Conservation (phyloP, 2,888 invertebrate genomes). For the Volucella inflata region DNA sequence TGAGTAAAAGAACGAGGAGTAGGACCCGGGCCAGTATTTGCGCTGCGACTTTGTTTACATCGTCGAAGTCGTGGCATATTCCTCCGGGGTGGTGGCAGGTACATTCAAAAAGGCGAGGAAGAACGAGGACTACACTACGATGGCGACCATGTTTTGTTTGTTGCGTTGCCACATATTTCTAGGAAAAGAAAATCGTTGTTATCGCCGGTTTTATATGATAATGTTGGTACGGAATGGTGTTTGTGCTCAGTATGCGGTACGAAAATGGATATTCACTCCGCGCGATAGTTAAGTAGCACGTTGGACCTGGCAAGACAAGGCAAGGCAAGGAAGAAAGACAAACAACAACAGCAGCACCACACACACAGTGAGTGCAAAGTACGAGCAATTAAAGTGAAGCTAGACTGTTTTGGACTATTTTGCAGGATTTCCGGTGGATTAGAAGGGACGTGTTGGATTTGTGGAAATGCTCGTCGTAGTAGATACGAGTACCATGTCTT, state of each 20-base stretch:
- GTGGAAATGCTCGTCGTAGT: conserved; percentile 56
- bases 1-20: conserved; percentile 52
- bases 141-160: conserved; percentile 60
- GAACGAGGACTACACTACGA: conserved; percentile 24
- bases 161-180: conserved; percentile 65
- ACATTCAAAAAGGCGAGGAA: conserved; percentile 15
- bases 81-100: conserved; percentile 2
- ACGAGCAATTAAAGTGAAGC: conserved; percentile 64
- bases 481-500: conserved; percentile 39
- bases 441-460: conserved; percentile 32
- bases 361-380: conserved; percentile 45
- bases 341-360: background rate
- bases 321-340: background rate
- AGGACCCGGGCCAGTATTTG: conserved; percentile 59
- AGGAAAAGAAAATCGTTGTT: conserved; percentile 66
- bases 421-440: conserved; percentile 72
- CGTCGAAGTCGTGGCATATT: conserved; percentile 29
- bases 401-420: conserved; percentile 67
- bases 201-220: conserved; percentile 50
- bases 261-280: conserved; percentile 54
- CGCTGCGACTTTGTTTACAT: conserved; percentile 68
- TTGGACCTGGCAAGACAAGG: background rate
- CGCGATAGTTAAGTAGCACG: conserved; percentile 63
- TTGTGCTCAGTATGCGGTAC: conserved; percentile 30
- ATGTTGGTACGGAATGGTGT: conserved; percentile 43